Evolutionary conservation across 2,797 vertebrate species (phyloP), one percentile per base, ranked within the genome.

Genomic region (Chelonia mydas): DNA sequence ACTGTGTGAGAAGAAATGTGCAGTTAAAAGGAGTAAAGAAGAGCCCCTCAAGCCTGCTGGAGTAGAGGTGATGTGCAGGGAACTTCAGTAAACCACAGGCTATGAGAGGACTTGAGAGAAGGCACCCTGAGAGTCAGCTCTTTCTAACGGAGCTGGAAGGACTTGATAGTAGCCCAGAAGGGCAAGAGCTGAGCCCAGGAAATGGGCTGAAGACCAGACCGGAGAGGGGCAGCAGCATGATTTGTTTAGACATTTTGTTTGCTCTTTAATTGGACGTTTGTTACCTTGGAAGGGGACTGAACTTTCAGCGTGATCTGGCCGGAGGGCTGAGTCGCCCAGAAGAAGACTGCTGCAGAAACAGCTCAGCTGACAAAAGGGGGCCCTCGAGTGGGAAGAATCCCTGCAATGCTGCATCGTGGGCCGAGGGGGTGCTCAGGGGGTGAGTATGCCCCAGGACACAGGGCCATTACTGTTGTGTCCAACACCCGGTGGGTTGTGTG

Each of bases 401-500:
- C 68, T 72, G 68, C 68, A 72, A 10, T 25, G 68, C 21, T 41
- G 68, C 5, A 21, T 72, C n/a, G n/a, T 23, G 21, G 37, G n/a
- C 65, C 2, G 10, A 23, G 17, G 65, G n/a, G n/a, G 8, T 2
- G 5, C n/a, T 21, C n/a, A 3, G 19, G n/a, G 7, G 33, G 17
- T 37, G 17, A 68, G n/a, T 68, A 9, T 9, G 65, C 4, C 65
- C 65, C 17, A 5, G n/a, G 17, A n/a, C 17, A 4, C 19, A 5
- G 65, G 17, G 65, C n/a, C 27, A 3, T 68, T 19, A 10, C 65
- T 37, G 5, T 68, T 68, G 9, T 68, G 17, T 10, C 37, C 17
- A 21, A n/a, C 65, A 5, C 9, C 33, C 2, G 1, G 17, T n/a
- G 65, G 17, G 65, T n/a, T 68, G n/a, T 68, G 61, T n/a, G 65